Percentiles rank a stretch among this genome's conserved stretches.
Evolutionary conservation across 2,797 vertebrate species (phyloP).

Genomic region (Siniperca scherzeri): DNA sequence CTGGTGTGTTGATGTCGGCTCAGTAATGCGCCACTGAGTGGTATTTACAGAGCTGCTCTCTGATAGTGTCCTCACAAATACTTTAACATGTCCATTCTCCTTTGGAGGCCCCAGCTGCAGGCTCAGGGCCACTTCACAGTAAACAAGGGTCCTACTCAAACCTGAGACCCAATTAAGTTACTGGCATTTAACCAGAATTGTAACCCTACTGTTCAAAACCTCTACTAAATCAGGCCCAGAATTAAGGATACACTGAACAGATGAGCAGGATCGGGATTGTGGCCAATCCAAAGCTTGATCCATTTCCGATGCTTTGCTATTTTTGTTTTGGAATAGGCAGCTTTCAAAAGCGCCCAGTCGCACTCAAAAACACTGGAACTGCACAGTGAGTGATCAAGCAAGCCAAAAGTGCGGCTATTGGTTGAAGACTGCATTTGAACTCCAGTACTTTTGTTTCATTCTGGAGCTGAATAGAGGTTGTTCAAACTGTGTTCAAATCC

Average conservation of each 20-base stretch:
- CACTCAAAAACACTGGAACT: not conserved
- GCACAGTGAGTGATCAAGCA: not conserved
- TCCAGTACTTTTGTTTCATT: not conserved
- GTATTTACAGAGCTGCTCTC: slow-evolving; percentile 20
- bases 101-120: slow-evolving; percentile 25
- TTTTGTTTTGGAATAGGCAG: not conserved
- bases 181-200: slow-evolving; percentile 30
- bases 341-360: not conserved
- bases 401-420: not conserved
- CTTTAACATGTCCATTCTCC: slow-evolving; percentile 19
- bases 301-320: not conserved
- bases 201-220: slow-evolving; percentile 5
- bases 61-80: slow-evolving; percentile 27
- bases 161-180: slow-evolving; percentile 60
- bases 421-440: not conserved
- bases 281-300: not conserved
- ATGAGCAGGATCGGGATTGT: not conserved
- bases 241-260: not conserved
- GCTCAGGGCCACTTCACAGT: slow-evolving; percentile 43
- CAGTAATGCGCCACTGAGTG: slow-evolving; percentile 12
- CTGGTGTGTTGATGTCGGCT: slow-evolving; percentile 13
- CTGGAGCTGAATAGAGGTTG: not conserved
- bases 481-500: not conserved
- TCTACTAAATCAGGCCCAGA: not conserved
- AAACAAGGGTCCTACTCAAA: slow-evolving; percentile 65